These are phyloP conservation scores for Ligdia adustata DNA, from an alignment of 2,888 invertebrate genomes.

Conservation along the genomic window DNA sequence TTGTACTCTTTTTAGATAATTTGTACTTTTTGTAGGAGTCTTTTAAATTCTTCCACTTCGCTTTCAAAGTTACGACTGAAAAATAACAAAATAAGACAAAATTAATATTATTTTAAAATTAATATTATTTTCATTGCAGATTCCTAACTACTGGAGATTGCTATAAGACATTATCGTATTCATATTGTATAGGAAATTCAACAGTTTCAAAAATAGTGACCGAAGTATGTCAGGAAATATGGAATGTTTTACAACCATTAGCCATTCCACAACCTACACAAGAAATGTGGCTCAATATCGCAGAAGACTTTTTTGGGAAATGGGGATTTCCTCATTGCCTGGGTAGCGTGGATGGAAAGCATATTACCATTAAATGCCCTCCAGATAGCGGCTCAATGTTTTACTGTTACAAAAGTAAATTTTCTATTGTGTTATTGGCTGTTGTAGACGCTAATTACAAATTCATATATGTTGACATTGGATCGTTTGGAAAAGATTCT, in stretches of 20 bases:
- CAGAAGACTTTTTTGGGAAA: background rate
- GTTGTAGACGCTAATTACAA: too few species aligned
- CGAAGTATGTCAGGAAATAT: conserved; percentile 7
- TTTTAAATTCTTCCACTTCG: conserved; percentile 24
- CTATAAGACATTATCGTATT: background rate
- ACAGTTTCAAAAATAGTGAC: conserved; percentile 13
- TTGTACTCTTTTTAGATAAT: conserved; percentile 4
- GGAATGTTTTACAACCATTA: conserved; percentile 8
- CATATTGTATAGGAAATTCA: background rate
- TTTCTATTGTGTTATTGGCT: too few species aligned
- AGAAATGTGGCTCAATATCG: background rate
- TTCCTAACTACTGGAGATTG: background rate
- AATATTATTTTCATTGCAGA: background rate
- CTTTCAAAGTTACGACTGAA: conserved; percentile 25
- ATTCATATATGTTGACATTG: too few species aligned
- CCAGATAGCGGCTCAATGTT: conserved; percentile 7
- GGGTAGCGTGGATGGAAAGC: conserved; percentile 14
- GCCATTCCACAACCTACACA: background rate
- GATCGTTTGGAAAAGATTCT: too few species aligned
- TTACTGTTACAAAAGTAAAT: too few species aligned
- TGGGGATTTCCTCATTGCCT: conserved; percentile 13
- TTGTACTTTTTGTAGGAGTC: conserved; percentile 16
- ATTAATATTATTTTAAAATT: conserved; percentile 21
- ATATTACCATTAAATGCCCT: conserved; percentile 10
- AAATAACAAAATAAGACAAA: conserved; percentile 16